Evolutionary conservation across 2,888 invertebrate species (phyloP), one percentile per base, ranked within the genome.

Genomic region (Fragum fragum): DNA sequence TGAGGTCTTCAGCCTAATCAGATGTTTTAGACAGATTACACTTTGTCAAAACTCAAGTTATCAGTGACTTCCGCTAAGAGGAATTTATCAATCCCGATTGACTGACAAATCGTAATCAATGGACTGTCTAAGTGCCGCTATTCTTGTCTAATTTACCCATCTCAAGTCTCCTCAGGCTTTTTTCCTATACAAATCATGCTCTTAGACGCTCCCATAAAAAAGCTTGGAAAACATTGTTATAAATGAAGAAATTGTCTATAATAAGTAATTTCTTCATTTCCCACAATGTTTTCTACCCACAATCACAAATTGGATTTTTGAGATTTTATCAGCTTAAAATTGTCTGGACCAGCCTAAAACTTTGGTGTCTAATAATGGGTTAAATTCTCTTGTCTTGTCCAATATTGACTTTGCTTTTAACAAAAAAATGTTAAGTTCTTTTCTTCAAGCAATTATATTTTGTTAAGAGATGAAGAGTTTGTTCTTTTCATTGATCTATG

Each of bases 41-140:
- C 36, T 66, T 66, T 66, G 66, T 66, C 66, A 66, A 66, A 66
- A 66, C 21, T 36, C 21, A 23, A 36, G 39, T 66, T 66, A 66
- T 66, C 66, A 66, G 21, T 47, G 66, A 66, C 66, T 66, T 66
- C 66, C 66, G 66, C 66, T 66, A 66, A 66, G 66, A 42, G 21
- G 66, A 26, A 66, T 66, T 42, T 36, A 66, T 66, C 66, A 66
- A 18, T 66, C 66, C 21, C 14, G 66, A 66, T 42, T 23, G 42
- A 66, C 66, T 66, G 66, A 66, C 66, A 66, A 66, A 66, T 36
- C 26, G 66, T 66, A 66, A 66, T 66, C 66, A 66, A 66, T 39
- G 66, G 42, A 18, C 66, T 66, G 66, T 66, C 66, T 66, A 32
- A 42, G 26, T 29, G 61, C n/a, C 61, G 61, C 61, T 61, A 61